These are phyloP conservation scores for Cliona cf. orientalis DNA, from an alignment of 37 sponge, comb jelly and placozoan genomes.

Conservation along the genomic window DNA sequence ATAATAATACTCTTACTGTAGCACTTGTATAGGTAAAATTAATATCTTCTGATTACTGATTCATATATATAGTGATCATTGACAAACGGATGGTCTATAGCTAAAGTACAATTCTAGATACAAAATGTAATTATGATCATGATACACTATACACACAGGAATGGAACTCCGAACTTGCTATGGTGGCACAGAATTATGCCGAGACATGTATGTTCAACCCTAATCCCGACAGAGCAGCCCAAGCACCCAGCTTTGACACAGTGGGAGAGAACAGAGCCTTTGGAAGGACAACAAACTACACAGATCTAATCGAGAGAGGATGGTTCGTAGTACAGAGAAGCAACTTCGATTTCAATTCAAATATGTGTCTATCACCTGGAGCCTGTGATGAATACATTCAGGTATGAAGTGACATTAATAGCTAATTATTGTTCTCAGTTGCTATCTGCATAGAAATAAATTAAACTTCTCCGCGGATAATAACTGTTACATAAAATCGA, in stretches of 20 bases:
- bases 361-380: slow-evolving; percentile 13
- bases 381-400: slow-evolving; percentile 15
- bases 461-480: not conserved
- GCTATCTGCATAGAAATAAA: not conserved
- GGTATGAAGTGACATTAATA: slow-evolving; percentile 5
- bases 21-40: no score
- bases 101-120: not conserved
- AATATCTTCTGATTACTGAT: no score
- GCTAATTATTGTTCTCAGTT: not conserved
- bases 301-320: not conserved
- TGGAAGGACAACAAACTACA: not conserved
- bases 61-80: no score
- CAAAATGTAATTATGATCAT: not conserved
- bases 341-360: slow-evolving; percentile 18
- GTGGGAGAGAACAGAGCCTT: slow-evolving; percentile 52
- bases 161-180: slow-evolving; percentile 58
- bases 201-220: slow-evolving; percentile 17
- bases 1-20: no score
- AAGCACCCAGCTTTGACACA: slow-evolving; percentile 20
- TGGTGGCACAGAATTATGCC: slow-evolving; percentile 39
- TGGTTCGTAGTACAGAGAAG: slow-evolving; percentile 3
- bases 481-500: not conserved
- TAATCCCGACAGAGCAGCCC: slow-evolving; percentile 30
- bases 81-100: no score
- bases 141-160: slow-evolving; percentile 20